Percentiles rank a stretch among this genome's conserved stretches.
Conservation (phyloP, 1,140 invertebrate genomes). For the Venturia canescens region DNA sequence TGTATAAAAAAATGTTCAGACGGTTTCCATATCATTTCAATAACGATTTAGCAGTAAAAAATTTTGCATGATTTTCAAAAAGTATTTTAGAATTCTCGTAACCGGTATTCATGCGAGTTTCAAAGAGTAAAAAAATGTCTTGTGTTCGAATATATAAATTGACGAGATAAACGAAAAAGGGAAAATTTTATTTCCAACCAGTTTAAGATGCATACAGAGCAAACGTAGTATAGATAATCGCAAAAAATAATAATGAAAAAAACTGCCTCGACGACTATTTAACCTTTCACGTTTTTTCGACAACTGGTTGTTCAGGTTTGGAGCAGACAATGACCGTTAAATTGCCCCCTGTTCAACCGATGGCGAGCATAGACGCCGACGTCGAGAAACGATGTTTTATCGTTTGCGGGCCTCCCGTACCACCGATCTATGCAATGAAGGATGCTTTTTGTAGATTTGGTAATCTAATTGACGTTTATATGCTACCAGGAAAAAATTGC, state of each 20-base stretch:
- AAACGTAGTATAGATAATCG: neutral
- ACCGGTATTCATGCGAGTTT: too few species aligned
- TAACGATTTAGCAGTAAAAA: too few species aligned
- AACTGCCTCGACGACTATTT: constrained; percentile 7
- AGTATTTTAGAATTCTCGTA: too few species aligned
- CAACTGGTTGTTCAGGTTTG: constrained; percentile 62
- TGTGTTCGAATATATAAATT: too few species aligned
- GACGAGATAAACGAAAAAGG: too few species aligned
- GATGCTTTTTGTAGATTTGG: constrained; percentile 95
- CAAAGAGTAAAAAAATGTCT: too few species aligned
- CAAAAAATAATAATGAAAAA: neutral
- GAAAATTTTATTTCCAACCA: neutral
- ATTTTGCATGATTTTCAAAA: too few species aligned
- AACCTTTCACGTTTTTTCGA: constrained; percentile 31
- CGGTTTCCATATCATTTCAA: too few species aligned
- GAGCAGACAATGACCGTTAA: constrained; percentile 79
- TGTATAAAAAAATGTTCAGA: too few species aligned
- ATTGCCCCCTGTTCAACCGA: constrained; percentile 84
- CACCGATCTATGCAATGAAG: constrained; percentile 87
- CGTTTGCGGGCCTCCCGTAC: constrained; percentile 88
- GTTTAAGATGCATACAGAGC: neutral
- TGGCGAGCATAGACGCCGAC: constrained; percentile 85
- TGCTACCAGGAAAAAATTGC: constrained; percentile 92
- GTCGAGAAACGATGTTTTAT: constrained; percentile 84
- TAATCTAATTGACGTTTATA: constrained; percentile 94